Conservation (phyloP, 1,140 invertebrate species). For the Drosophila kurseongensis region DNA sequence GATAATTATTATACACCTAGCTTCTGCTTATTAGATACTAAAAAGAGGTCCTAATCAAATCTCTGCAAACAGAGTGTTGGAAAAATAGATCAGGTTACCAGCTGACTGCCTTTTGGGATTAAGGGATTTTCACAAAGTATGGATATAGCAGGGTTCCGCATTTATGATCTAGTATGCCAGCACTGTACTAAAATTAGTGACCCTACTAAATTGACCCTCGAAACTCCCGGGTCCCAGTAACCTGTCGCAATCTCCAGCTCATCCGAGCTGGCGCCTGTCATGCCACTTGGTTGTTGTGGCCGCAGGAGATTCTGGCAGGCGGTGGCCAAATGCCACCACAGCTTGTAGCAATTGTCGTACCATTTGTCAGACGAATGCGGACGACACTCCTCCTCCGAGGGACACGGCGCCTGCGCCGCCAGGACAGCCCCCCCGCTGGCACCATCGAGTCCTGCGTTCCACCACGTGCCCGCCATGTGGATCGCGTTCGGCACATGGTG, state of each 20-base stretch:
- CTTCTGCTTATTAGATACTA: too few species aligned
- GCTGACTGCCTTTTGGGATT: too few species aligned
- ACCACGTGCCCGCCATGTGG: slow-evolving; percentile 72
- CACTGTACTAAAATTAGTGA: neutral
- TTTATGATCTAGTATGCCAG: too few species aligned
- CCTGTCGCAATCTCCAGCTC: neutral
- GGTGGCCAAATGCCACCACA: slow-evolving; percentile 78
- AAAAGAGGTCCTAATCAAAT: too few species aligned
- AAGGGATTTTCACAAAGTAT: too few species aligned
- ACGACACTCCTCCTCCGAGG: slow-evolving; percentile 78
- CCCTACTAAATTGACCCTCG: neutral
- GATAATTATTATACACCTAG: too few species aligned
- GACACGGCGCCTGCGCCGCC: slow-evolving; percentile 71
- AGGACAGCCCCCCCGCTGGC: slow-evolving; percentile 14
- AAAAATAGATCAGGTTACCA: too few species aligned
- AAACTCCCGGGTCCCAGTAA: neutral
- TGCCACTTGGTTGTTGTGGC: neutral
- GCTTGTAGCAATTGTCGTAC: slow-evolving; percentile 84
- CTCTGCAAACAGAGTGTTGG: too few species aligned
- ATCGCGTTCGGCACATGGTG: slow-evolving; percentile 70
- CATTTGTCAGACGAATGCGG: slow-evolving; percentile 79
- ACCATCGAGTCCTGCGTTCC: slow-evolving; percentile 32
- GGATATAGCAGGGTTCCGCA: too few species aligned
- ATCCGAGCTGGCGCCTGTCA: slow-evolving; percentile 34
- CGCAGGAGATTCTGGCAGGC: slow-evolving; percentile 45